Evolutionary conservation across 2,797 vertebrate genomes (phyloP), one percentile per base, ranked within the genome.

Genomic region (Amazona finschi): DNA sequence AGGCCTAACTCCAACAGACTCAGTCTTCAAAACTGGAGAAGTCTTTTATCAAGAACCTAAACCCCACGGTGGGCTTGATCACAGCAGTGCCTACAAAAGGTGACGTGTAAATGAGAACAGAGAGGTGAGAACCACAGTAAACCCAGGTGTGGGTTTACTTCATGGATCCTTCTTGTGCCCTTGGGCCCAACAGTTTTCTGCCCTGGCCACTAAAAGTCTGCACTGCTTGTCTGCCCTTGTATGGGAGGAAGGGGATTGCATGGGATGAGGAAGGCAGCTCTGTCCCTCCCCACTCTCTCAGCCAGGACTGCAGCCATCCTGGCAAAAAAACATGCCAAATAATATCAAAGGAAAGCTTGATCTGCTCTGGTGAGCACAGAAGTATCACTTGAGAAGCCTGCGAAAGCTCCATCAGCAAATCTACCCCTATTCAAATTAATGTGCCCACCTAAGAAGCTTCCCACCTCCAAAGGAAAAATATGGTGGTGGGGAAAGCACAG

Each of bases 401-500:
- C 9, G 75, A 87, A 79, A 79, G 36, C 6, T 3, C 18, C 17
- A 15, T 15, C 65, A 76, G 65, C 47, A 83, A 76, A 79, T 39
- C 33, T 36, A 65, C n/a, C 28, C 38, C 30, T 65, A 15, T 17
- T 30, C 24, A 31, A 91, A 69, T 74, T 50, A 67, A 85, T 0
- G 1, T 8, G 17, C 17, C 7, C 10, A 65, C 38, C 47, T 60
- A 76, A 55, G 64, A 55, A 33, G 20, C 27, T 79, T 46, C 52
- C 50, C 28, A 57, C 3, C 8, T 74, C 24, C 19, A 12, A 46
- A 66, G 77, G 4, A 6, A 75, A 55, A 89, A 52, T 19, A 66
- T 12, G 19, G 8, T 2, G 2, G 5, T 4, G 8, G 8, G 28
- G 12, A 6, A 46, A 79, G 8, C 7, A 0, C 30, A 21, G 58